Evolutionary conservation across 2,888 invertebrate genomes (phyloP).

Genomic region (Ophion ventricosus): DNA sequence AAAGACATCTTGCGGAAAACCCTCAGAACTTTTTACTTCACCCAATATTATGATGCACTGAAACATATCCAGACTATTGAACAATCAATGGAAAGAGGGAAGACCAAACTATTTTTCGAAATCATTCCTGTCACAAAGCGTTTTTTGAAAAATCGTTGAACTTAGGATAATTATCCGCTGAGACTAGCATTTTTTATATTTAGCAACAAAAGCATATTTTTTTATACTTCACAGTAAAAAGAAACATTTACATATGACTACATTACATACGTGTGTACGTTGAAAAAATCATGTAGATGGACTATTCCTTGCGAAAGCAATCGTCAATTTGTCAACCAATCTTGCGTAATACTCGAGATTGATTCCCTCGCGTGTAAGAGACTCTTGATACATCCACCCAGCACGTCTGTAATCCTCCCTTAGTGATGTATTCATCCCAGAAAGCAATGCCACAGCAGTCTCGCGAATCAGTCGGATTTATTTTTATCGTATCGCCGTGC

Average conservation of each 20-base stretch:
- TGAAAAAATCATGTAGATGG: conserved; percentile 17
- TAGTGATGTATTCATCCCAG: conserved; percentile 25
- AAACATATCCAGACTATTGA: not conserved
- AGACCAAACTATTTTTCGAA: not conserved
- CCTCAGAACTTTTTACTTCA: too few relatives aligned
- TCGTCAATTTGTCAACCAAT: conserved; percentile 29
- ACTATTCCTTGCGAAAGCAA: conserved; percentile 36
- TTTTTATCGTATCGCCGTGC: conserved; percentile 34
- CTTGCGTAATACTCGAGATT: conserved; percentile 30
- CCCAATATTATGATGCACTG: not conserved
- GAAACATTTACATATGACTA: too few relatives aligned
- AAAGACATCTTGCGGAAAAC: too few relatives aligned
- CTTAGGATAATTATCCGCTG: not conserved
- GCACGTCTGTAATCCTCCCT: conserved; percentile 29
- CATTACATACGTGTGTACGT: not conserved
- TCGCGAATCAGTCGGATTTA: conserved; percentile 36
- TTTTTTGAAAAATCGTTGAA: not conserved
- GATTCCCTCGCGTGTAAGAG: conserved; percentile 21
- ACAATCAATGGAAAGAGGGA: not conserved
- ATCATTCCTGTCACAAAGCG: not conserved
- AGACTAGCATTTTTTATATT: not conserved
- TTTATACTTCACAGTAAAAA: not conserved
- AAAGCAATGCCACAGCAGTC: conserved; percentile 4
- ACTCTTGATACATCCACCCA: conserved; percentile 29
- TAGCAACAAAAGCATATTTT: too few relatives aligned